phyloP scores from a whole-genome alignment of 92 coral and sea anemone species.

The Porites evermanni region DNA sequence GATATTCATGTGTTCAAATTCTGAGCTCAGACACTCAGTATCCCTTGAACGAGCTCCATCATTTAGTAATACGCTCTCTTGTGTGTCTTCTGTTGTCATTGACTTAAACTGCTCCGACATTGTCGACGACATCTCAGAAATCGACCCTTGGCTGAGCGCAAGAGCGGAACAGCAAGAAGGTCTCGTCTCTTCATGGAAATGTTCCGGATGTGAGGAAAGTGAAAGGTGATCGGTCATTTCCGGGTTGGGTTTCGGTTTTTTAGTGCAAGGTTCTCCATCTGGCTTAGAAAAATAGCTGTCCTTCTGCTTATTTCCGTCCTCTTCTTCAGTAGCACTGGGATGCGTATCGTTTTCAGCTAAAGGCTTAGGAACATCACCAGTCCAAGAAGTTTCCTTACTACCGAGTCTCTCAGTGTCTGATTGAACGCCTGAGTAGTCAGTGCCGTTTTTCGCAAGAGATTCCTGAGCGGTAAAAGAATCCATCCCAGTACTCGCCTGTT shows the following conservation, averaged over 20 bases:
- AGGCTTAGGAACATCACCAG: neutral
- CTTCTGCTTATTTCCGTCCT: neutral
- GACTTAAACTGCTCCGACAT: neutral
- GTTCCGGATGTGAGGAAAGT: neutral
- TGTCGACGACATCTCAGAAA: neutral
- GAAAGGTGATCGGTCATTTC: neutral
- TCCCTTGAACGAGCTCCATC: neutral
- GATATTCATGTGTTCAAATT: constrained; percentile 30
- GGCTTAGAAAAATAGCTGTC: neutral
- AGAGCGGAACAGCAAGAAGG: neutral
- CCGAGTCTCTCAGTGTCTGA: neutral
- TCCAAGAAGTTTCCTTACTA: neutral
- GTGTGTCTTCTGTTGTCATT: neutral
- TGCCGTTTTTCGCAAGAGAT: constrained; percentile 9
- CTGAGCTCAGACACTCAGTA: constrained; percentile 14
- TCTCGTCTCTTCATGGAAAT: neutral
- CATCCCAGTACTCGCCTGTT: neutral
- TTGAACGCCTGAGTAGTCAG: neutral
- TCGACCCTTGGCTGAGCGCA: neutral
- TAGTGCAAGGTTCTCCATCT: constrained; percentile 32
- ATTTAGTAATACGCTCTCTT: neutral
- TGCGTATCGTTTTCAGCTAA: neutral
- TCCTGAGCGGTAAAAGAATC: constrained; percentile 16
- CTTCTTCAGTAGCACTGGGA: neutral
- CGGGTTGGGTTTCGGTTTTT: constrained; percentile 17